Conservation (phyloP, 2,797 vertebrate genomes). For the Hylomyscus alleni region DNA sequence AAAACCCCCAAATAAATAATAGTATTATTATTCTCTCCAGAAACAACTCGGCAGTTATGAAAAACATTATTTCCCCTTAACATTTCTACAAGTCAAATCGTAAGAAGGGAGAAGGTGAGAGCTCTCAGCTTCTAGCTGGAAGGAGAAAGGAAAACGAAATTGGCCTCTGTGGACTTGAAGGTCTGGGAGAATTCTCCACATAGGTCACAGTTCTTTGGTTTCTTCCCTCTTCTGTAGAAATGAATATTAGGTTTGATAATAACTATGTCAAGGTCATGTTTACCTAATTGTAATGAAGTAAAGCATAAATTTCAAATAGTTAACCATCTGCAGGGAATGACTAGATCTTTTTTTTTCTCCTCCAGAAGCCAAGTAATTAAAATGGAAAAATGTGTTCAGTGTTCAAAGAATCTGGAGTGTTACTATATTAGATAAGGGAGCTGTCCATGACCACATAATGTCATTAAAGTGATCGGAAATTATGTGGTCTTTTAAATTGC, state of each 20-base stretch:
- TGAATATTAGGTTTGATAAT: conserved; percentile 72
- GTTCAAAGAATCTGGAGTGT: conserved; percentile 77
- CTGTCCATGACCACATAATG: conserved; percentile 82
- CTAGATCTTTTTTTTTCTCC: conserved; percentile 46
- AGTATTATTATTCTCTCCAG: background rate
- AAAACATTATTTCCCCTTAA: conserved; percentile 6
- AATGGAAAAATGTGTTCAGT: conserved; percentile 85
- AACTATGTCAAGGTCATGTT: conserved; percentile 86
- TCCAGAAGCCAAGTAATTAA: conserved; percentile 86
- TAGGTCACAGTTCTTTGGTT: conserved; percentile 70
- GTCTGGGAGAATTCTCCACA: conserved; percentile 53
- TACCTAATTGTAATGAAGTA: conserved; percentile 83
- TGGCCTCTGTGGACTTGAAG: background rate
- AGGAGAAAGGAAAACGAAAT: background rate
- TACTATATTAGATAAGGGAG: conserved; percentile 86
- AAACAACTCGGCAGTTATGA: background rate
- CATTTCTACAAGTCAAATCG: background rate
- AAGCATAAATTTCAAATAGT: conserved; percentile 85
- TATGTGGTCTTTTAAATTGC: conserved; percentile 84
- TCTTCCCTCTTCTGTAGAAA: conserved; percentile 31
- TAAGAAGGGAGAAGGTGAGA: conserved; percentile 25
- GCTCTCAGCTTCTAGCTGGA: background rate
- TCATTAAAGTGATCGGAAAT: conserved; percentile 86
- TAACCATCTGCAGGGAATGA: conserved; percentile 81
- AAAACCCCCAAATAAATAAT: background rate